Evolutionary conservation across 2,113 vertebrate genomes (phyloP), one percentile per base, ranked within the genome.

Genomic region (Butastur rufipennis): DNA sequence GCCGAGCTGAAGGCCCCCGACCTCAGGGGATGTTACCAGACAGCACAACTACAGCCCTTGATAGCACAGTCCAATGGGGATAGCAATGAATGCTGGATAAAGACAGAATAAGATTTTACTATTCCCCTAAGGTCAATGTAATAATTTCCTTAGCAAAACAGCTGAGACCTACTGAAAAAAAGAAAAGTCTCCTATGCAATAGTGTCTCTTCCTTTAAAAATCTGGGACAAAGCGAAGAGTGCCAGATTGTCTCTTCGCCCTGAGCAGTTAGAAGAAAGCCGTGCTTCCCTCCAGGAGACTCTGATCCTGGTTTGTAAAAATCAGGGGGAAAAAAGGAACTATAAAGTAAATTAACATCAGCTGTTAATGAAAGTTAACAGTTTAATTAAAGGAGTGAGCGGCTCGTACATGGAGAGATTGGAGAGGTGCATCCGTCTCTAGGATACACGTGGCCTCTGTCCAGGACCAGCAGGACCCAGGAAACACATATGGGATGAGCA

Each of bases 61-160:
- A 55, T 45, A 58, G n/a, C 20, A 36, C 6, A 71, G 53, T 58
- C 81, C 53, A 32, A 2, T 38, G 27, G 43, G 66, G 32, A 81
- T 78, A 61, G 42, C 45, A 86, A 58, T 32, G 86, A 86, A 77
- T 63, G 68, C 52, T 89, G 61, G 29, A 86, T 86, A 82, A 94
- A 95, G 55, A 66, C 6, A 72, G 43, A 86, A 56, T 52, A 91
- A 84, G 47, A 79, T 85, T 74, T 86, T 85, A 87, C 61, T 71
- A 26, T 79, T 82, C 18, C 58, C 66, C 16, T 89, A 75, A 63
- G 68, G 62, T 88, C 36, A 65, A 5, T 9, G 17, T 31, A 84
- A 81, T 66, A 43, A 70, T 94, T 96, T 92, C 87, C 53, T 86
- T 88, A 65, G 61, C 47, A 93, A 96, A 95, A 90, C 62, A 96